Evolutionary conservation across 2,888 invertebrate species (phyloP), one percentile per base, ranked within the genome.

Genomic region (Heliconius aoede): DNA sequence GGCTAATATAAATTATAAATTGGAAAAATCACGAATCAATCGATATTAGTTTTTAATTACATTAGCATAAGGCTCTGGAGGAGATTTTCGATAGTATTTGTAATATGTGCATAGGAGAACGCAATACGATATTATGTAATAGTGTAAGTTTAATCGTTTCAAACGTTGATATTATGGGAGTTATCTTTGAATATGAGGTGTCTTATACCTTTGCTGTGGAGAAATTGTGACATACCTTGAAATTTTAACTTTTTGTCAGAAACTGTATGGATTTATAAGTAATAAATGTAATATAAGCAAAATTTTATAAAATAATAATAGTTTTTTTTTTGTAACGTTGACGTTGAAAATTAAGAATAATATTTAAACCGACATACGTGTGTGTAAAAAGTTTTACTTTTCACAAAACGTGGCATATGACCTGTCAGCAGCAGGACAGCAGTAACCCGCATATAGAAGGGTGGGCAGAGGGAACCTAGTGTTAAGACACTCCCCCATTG

Each of bases 11-110:
- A 28, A 26, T 61, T 18, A 13, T 5, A 60, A 30, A 68, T 60
- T 68, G 65, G 65, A 58, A 67, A 65, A 65, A 75, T 21, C 24
- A 60, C 30, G n/a, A 58, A 60, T 28, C 51, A 72, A 64, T 30
- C 73, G 61, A 79, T 76, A 73, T 75, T 61, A 58, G 64, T 65
- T 71, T 71, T 46, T 78, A 80, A 61, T 24, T 11, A 5, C 21
- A 40, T 26, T 60, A 9, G 2, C 61, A 64, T 78, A 65, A 62
- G 18, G 18, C 7, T 40, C 7, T n/a, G 9, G 26, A 13, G 24
- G 7, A 26, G 9, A 60, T 5, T 36, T 58, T 32, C 7, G 13
- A 7, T 15, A 61, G 40, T 28, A 11, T 60, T 72, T 72, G 72
- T 72, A 72, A 24, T 32, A 21, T 21, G 21, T 61, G 28, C n/a